These are phyloP conservation scores for Cinclus mexicanus DNA, from an alignment of 2,113 vertebrate species.

Conservation along the genomic window DNA sequence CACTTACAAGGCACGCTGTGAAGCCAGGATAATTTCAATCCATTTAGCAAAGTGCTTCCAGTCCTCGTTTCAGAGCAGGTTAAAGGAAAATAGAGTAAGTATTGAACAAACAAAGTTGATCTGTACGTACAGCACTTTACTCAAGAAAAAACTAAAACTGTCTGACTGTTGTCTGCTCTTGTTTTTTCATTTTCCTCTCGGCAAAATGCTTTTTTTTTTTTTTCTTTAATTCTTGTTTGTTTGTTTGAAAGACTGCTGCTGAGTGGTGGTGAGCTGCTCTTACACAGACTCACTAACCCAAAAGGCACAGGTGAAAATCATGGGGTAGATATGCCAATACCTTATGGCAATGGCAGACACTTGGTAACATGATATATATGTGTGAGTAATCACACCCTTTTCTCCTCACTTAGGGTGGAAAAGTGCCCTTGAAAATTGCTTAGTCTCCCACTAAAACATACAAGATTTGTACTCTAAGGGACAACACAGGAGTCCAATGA, in stretches of 20 bases:
- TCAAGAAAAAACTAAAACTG: background rate
- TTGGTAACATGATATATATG: slow-evolving; percentile 41
- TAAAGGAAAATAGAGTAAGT: slow-evolving; percentile 33
- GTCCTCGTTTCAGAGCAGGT: background rate
- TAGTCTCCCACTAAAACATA: slow-evolving; percentile 16
- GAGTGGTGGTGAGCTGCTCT: background rate
- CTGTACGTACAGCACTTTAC: slow-evolving; percentile 8
- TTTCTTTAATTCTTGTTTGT: too few relatives aligned
- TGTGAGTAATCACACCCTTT: slow-evolving; percentile 2
- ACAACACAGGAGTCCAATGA: slow-evolving; percentile 39
- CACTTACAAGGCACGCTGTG: background rate
- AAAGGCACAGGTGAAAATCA: slow-evolving; percentile 27
- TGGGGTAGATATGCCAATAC: background rate
- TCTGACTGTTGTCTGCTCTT: background rate
- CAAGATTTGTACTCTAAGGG: slow-evolving; percentile 29
- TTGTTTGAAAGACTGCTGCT: background rate
- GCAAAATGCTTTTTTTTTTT: background rate
- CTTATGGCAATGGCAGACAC: background rate
- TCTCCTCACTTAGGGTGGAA: background rate
- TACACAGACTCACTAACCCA: background rate
- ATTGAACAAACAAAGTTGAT: slow-evolving; percentile 56
- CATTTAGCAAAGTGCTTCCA: slow-evolving; percentile 68
- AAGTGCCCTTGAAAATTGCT: slow-evolving; percentile 51
- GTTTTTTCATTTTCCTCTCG: slow-evolving; percentile 8
- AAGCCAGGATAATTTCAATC: slow-evolving; percentile 53